Base-by-base conservation (phyloP, 1,140 invertebrate genomes). In the Ips typographus region DNA sequence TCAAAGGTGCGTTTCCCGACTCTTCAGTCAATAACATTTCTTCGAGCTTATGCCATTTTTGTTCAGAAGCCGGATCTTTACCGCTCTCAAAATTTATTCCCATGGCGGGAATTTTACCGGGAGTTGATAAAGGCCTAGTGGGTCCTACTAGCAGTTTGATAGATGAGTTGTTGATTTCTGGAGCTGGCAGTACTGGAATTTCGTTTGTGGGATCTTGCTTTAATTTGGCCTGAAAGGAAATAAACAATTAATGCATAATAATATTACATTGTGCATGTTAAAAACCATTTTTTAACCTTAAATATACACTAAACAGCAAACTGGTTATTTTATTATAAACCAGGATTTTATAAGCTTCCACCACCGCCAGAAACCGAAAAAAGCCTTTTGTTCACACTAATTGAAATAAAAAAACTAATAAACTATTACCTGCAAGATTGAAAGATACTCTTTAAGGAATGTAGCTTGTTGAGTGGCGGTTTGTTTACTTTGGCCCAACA, bases 401-500 rank as follows among this genome's bases (percentile, higher is more conserved):
- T 72, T 51, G 51, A 65, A 61, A 65, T 63, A 47, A 62, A 47
- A 5, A 55, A 66, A 82, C 81, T 49, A 44, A 8, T 49, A 49
- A 49, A 49, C 22, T 49, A 49, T 80, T 80, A 93, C 91, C 82
- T 90, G 89, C 74, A 91, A 89, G 40, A 91, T 91, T 75, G 90
- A 86, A 70, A 97, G 86, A 83, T 94, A 98, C 83, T 98, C 95
- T 74, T 92, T 87, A 4, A 97, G 83, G 83, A 95, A 96, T 68
- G 88, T 87, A 57, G 88, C 85, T 82, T 97, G 95, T 76, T 96
- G 94, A 63, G 85, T 79, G 1, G 88, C 83, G 65, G 87, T 86
- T 78, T 94, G 92, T 70, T 88, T 87, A 75, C 91, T 93, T 37
- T 88, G 84, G 8, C 88, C 88, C 65, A 87, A 89, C 4, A 98